Evolutionary conservation across 1,140 invertebrate genomes (phyloP).

Genomic region (Chelonus insularis): DNA sequence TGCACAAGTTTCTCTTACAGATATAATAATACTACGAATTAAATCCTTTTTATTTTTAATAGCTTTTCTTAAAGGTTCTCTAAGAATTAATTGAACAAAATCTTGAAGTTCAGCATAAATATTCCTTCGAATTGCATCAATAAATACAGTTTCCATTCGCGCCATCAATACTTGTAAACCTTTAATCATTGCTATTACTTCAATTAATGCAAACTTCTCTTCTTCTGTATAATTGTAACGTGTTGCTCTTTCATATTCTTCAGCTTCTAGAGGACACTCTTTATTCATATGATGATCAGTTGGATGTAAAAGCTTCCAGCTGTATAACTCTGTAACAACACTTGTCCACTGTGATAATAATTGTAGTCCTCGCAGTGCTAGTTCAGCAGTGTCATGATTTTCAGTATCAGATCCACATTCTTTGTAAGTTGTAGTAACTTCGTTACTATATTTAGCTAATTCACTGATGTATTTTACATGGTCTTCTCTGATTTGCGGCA

Average conservation of each 20-base stretch:
- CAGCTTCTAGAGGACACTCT: constrained; percentile 94
- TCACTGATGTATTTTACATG: constrained; percentile 98
- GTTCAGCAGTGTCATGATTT: constrained; percentile 89
- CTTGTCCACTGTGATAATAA: constrained; percentile 96
- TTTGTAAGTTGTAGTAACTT: constrained; percentile 88
- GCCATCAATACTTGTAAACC: constrained; percentile 97
- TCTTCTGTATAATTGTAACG: constrained; percentile 97
- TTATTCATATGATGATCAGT: constrained; percentile 97
- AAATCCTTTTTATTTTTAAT: constrained; percentile 98
- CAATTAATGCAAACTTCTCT: constrained; percentile 98
- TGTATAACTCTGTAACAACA: constrained; percentile 96
- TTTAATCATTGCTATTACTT: constrained; percentile 99
- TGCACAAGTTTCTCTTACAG: constrained; percentile 93
- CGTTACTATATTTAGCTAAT: constrained; percentile 70
- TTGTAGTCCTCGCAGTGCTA: constrained; percentile 90
- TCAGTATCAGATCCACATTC: constrained; percentile 90
- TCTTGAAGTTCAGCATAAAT: constrained; percentile 98
- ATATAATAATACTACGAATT: constrained; percentile 90
- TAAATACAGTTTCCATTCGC: constrained; percentile 96
- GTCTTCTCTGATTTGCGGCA: constrained; percentile 93
- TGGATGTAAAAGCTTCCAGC: constrained; percentile 97
- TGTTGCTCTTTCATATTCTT: constrained; percentile 97
- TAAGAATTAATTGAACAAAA: constrained; percentile 89
- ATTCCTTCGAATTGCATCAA: constrained; percentile 90
- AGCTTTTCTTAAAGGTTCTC: constrained; percentile 94